Evolutionary conservation across 2,888 invertebrate species (phyloP).

Genomic region (Nomada flava): DNA sequence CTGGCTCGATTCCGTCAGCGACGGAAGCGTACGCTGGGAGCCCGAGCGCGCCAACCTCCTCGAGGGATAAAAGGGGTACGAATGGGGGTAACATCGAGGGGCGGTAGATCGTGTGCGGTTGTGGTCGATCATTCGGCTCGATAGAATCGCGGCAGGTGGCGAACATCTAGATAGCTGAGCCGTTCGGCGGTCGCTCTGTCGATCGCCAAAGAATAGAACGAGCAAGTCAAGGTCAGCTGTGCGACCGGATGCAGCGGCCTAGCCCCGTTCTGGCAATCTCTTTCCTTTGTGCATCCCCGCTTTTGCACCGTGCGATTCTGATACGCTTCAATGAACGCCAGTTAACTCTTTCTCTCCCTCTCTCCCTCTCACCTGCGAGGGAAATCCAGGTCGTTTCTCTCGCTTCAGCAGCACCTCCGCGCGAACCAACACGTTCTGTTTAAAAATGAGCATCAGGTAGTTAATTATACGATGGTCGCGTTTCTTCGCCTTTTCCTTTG

Average conservation of each 20-base stretch:
- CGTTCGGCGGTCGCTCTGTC: conserved; percentile 38
- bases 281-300: conserved; percentile 54
- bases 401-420: conserved; percentile 1
- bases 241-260: conserved; percentile 66
- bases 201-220: conserved; percentile 59
- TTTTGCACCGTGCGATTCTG: conserved; percentile 40
- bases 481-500: background rate
- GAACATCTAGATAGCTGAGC: conserved; percentile 56
- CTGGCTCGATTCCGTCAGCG: conserved; percentile 1
- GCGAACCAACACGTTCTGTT: background rate
- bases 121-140: conserved; percentile 53
- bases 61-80: conserved; percentile 21
- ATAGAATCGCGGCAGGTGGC: conserved; percentile 64
- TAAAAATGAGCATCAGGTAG: background rate
- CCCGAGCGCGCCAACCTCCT: background rate
- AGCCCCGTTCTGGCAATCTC: conserved; percentile 51
- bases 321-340: conserved; percentile 52
- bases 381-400: conserved; percentile 25
- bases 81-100: background rate
- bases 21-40: background rate
- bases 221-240: conserved; percentile 61
- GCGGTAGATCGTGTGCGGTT: conserved; percentile 46
- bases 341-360: conserved; percentile 26
- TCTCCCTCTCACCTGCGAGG: background rate
- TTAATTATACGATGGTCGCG: background rate